Evolutionary conservation across 2,113 vertebrate species (phyloP).

Genomic region (Nettapus auritus): DNA sequence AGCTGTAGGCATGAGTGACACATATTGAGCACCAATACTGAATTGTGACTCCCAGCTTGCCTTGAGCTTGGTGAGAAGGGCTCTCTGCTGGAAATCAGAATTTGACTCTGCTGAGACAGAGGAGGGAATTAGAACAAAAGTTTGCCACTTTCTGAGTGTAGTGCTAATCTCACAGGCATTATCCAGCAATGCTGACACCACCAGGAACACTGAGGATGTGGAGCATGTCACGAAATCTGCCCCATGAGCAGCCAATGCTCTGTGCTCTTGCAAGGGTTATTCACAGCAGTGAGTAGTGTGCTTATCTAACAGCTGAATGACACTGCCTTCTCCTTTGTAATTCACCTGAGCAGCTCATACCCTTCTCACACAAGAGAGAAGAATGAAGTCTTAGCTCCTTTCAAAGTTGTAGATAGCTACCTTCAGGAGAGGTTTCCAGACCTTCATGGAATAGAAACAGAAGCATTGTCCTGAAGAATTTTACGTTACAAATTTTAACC

Average conservation of each 20-base stretch:
- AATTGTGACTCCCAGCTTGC: neutral
- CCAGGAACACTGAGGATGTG: neutral
- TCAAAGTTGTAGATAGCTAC: neutral
- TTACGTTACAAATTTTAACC: neutral
- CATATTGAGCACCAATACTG: neutral
- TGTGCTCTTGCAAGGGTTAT: neutral
- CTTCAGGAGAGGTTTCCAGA: neutral
- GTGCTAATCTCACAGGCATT: neutral
- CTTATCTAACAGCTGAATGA: neutral
- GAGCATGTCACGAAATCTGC: neutral
- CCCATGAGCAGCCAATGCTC: neutral
- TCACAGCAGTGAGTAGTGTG: neutral
- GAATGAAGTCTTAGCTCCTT: neutral
- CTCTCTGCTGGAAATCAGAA: neutral
- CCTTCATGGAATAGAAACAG: neutral
- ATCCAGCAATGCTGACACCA: neutral
- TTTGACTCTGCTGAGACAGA: neutral
- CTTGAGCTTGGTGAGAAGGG: neutral
- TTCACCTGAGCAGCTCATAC: neutral
- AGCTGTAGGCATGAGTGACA: neutral
- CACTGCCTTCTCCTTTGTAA: neutral
- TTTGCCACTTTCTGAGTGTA: neutral
- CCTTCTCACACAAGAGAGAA: neutral
- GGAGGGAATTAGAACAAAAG: neutral
- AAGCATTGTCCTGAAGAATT: neutral